Conservation (phyloP, 2,888 invertebrate species). For the Odontocolon sp. region DNA sequence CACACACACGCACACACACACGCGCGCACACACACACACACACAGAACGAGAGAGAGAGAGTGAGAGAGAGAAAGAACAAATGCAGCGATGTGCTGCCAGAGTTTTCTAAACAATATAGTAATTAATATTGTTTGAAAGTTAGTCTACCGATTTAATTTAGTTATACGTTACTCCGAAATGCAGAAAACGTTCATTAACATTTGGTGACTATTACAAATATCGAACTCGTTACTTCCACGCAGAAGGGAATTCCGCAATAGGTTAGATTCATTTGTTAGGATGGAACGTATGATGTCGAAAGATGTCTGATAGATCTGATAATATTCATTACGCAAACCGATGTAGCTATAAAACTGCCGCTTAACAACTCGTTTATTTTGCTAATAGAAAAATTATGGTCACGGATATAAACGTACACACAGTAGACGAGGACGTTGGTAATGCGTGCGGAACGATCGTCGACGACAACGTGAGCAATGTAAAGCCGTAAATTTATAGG, state of each 20-base stretch:
- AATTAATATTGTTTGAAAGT: constrained; percentile 7
- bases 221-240: not conserved
- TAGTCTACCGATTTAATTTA: not conserved
- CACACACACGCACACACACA: too few relatives aligned
- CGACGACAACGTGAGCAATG: constrained; percentile 53
- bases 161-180: not conserved
- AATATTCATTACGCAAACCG: too few relatives aligned
- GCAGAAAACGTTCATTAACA: not conserved
- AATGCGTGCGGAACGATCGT: constrained; percentile 45
- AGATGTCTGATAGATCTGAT: too few relatives aligned
- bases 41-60: not conserved
- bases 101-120: constrained; percentile 17
- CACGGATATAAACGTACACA: constrained; percentile 15
- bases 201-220: not conserved
- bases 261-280: too few relatives aligned
- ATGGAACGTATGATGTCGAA: too few relatives aligned
- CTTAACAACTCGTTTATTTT: constrained; percentile 57
- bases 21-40: not conserved
- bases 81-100: too few relatives aligned
- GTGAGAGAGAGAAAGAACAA: not conserved
- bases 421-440: constrained; percentile 37
- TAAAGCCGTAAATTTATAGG: constrained; percentile 58
- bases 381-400: constrained; percentile 57
- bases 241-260: too few relatives aligned
- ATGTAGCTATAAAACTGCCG: too few relatives aligned